These are phyloP conservation scores for Pontoporia blainvillei DNA, from an alignment of 2,113 vertebrate genomes.

Conservation along the genomic window DNA sequence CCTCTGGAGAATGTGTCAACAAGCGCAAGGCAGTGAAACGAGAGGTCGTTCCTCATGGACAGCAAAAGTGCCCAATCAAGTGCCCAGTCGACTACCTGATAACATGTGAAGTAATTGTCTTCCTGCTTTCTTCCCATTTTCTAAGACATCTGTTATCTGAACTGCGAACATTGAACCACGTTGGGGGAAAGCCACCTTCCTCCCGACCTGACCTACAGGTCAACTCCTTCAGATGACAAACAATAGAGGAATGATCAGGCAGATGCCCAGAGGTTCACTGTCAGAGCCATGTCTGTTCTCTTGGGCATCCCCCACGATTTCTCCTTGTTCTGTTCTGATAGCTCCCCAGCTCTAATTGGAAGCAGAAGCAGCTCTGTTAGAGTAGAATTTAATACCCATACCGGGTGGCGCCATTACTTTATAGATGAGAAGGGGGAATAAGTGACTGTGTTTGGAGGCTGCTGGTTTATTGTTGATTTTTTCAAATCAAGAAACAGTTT, in stretches of 20 bases:
- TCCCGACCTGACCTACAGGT: background rate
- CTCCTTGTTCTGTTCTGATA: background rate
- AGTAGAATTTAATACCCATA: background rate
- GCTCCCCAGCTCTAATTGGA: background rate
- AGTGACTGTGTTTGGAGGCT: background rate
- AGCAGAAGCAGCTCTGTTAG: background rate
- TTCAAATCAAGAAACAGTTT: background rate
- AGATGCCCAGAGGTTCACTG: background rate
- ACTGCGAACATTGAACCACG: background rate
- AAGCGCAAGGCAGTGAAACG: conserved; percentile 14
- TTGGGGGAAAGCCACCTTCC: background rate
- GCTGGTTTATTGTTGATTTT: background rate
- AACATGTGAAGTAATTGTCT: conserved; percentile 10
- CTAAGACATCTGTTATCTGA: conserved; percentile 3
- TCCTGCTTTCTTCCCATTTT: conserved; percentile 11
- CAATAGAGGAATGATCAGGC: background rate
- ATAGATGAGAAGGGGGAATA: background rate
- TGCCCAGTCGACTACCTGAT: background rate
- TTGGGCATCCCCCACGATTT: background rate
- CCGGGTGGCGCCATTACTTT: background rate
- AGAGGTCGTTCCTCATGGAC: background rate
- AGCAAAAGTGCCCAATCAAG: background rate
- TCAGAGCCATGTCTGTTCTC: background rate
- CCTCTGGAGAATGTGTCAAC: background rate
- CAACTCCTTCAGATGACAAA: background rate